Evolutionary conservation across 2,113 vertebrate genomes (phyloP), one percentile per base, ranked within the genome.

Genomic region (Equus przewalskii): DNA sequence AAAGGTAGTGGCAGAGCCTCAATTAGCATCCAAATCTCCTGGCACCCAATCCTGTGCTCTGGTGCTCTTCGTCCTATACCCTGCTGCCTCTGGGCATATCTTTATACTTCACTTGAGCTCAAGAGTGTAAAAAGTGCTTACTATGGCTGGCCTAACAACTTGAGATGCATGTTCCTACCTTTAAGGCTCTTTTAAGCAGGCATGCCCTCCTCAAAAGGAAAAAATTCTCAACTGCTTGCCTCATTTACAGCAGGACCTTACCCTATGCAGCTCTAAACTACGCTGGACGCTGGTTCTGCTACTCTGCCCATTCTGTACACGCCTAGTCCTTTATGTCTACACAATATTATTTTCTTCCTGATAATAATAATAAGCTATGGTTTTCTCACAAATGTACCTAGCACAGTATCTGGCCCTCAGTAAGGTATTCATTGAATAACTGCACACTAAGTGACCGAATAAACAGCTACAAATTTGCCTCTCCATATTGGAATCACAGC

Each of bases 361-460:
- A 72, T 72, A 84, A 95, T 51, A 91, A 41, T 72, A 84, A 96
- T 51, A 91, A 41, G 24, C 41, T 75, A 6, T 69, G 22, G 1
- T 85, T 92, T 96, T 86, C 83, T 93, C 73, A 95, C 54, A 72
- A 54, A 70, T 73, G 21, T 41, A 94, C 24, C 19, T 54, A 79
- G 56, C 41, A 65, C 18, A 83, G 8, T 60, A 89, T 24, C 30
- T 73, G 24, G 26, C 14, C 87, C 41, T 65, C 46, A 58, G 15
- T 91, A 72, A 94, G 65, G 65, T 64, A 28, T 82, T 46, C 73
- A 81, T 19, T 87, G 82, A 88, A 70, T 41, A 51, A 41, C 41
- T 81, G 19, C 30, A 86, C 26, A 97, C 21, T 60, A 19, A 82
- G 58, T 18, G 81, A 83, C 64, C 49, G 88, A 93, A 89, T 28